phyloP scores from a whole-genome alignment of 2,888 invertebrate genomes.

The Bugulina stolonifera region DNA sequence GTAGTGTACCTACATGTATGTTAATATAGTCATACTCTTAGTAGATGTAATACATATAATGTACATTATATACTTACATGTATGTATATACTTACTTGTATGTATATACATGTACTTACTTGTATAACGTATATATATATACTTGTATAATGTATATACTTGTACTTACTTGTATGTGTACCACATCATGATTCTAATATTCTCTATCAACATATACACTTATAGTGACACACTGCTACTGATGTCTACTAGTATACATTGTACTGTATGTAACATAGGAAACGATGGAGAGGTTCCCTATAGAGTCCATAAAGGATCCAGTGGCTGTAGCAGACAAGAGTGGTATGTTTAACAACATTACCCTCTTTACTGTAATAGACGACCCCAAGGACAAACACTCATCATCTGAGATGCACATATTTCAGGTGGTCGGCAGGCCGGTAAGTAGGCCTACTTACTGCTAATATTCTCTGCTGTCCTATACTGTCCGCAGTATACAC shows the following conservation, averaged over 20 bases:
- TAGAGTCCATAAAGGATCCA: slow-evolving; percentile 84
- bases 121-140: background rate
- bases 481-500: too few species aligned
- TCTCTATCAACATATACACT: too few species aligned
- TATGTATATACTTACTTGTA: background rate
- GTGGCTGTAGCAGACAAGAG: slow-evolving; percentile 71
- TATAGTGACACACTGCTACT: too few species aligned
- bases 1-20: background rate
- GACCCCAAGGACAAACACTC: slow-evolving; percentile 53
- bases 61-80: background rate
- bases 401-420: slow-evolving; percentile 87
- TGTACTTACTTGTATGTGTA: too few species aligned
- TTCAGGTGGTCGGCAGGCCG: slow-evolving; percentile 63
- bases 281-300: slow-evolving; percentile 92
- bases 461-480: too few species aligned
- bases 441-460: too few species aligned
- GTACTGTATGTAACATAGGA: too few species aligned
- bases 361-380: slow-evolving; percentile 88
- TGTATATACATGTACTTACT: background rate
- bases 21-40: background rate
- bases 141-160: too few species aligned
- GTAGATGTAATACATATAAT: background rate
- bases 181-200: too few species aligned
- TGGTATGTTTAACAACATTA: slow-evolving; percentile 80
- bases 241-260: too few species aligned